Evolutionary conservation across 2,888 invertebrate species (phyloP).

Genomic region (Synergus itoensis): DNA sequence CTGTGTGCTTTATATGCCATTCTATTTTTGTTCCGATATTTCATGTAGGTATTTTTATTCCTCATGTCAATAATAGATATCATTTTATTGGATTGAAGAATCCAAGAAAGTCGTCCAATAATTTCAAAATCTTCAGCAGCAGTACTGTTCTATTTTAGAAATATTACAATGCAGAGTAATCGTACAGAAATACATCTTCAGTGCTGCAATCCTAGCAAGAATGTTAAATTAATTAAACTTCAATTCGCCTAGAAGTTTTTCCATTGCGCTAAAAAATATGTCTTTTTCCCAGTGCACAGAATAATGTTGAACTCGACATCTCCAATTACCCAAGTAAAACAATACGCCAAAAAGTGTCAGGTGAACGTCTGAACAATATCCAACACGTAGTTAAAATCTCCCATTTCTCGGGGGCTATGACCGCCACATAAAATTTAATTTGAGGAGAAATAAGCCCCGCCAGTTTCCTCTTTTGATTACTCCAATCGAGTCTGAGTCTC

Average conservation of each 20-base stretch:
- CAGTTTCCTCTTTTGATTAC: neutral
- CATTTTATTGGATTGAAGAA: too few relatives aligned
- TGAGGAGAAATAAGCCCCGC: neutral
- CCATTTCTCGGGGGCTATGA: constrained; percentile 25
- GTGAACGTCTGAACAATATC: constrained; percentile 37
- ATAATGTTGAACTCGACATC: constrained; percentile 32
- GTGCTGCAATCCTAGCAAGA: too few relatives aligned
- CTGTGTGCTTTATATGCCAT: constrained; percentile 18
- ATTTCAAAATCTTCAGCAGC: too few relatives aligned
- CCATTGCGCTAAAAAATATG: neutral
- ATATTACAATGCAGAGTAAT: too few relatives aligned
- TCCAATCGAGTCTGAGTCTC: neutral
- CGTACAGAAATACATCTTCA: too few relatives aligned
- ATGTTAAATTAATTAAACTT: too few relatives aligned
- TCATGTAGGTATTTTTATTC: neutral
- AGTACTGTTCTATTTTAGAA: too few relatives aligned
- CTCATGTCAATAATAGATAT: too few relatives aligned
- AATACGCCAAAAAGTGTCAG: constrained; percentile 34
- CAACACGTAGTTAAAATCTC: constrained; percentile 39
- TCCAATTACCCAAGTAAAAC: constrained; percentile 30
- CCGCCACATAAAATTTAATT: constrained; percentile 3
- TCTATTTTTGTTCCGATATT: constrained; percentile 19
- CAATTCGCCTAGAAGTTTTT: neutral
- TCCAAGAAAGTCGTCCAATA: too few relatives aligned
- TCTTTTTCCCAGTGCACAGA: neutral